Base-by-base conservation (phyloP, 1,140 invertebrate species). In the Macrosteles quadrilineatus region DNA sequence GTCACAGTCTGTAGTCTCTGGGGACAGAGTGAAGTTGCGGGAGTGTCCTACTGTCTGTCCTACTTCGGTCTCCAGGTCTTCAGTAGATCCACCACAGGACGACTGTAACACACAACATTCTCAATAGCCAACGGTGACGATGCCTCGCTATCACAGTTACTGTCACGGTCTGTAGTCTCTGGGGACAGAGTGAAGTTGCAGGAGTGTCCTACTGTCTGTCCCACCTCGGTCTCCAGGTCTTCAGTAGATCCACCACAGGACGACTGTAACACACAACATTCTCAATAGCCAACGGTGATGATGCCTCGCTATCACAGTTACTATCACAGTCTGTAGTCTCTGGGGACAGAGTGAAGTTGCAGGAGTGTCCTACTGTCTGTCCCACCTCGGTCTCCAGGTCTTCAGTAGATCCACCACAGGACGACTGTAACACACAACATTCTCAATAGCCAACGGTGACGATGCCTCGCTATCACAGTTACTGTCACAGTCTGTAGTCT, bases 311-410 rank as follows among this genome's bases (percentile, higher is more conserved):
- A 32, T 88, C 88, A 76, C 88, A 90, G 76, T 94, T 93, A 74
- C 92, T 95, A 79, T 96, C 95, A 80, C 94, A 96, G 76, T 97
- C 95, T 19, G 95, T 98, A 53, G 93, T 95, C 82, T 97, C 95
- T 1, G 95, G 95, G 25, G 94, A 97, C 6, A 97, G 84, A 0
- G 94, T 95, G 77, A 97, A 96, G 80, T 91, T 91, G 25, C 90
- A 83, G 11, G 70, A 72, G 32, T 74, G 73, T 23, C 73, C 73
- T 4, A 72, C 73, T 25, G 71, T 55, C 23, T 72, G 70, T 2
- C 73, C 73, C 50, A 74, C 73, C 68, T 74, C 73, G n/a, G 71
- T 74, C 62, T 74, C 73, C 32, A 74, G 32, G 62, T n/a, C n/a
- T n/a, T n/a, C n/a, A n/a, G n/a, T n/a, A 66, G 70, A 62, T 25